A percentile compares a stretch with the other conserved stretches of the same genome.
Evolutionary conservation across 2,113 vertebrate genomes (phyloP).

Genomic region (Myiozetetes cayanensis): DNA sequence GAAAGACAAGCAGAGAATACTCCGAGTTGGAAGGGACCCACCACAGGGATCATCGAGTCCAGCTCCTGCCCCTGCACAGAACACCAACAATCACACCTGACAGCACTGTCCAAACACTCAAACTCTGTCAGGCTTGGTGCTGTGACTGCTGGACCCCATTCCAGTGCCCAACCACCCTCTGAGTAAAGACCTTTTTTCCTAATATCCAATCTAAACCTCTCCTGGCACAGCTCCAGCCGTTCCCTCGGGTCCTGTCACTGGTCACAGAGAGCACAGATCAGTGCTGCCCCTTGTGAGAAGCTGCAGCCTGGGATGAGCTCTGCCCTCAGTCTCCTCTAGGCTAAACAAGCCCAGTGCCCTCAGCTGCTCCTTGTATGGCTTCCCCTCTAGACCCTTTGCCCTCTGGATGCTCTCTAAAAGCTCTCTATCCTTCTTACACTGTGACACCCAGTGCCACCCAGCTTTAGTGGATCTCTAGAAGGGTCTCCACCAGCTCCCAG

Average conservation of each 20-base stretch:
- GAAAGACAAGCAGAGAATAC: not conserved
- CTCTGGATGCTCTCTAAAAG: not conserved
- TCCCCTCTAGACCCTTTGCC: not conserved
- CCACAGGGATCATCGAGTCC: not conserved
- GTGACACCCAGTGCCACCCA: not conserved
- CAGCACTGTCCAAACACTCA: not conserved
- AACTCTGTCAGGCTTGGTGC: not conserved
- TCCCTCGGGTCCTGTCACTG: not conserved
- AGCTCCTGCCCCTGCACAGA: not conserved
- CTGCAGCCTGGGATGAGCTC: rapidly evolving
- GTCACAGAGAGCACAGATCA: not conserved
- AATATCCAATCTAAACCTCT: not conserved
- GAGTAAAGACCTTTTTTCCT: not conserved
- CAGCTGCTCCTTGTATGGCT: not conserved
- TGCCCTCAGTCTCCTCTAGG: not conserved
- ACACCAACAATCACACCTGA: not conserved
- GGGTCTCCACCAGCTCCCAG: not conserved
- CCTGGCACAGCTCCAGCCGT: not conserved
- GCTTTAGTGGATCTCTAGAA: not conserved
- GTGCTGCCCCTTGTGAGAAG: not conserved
- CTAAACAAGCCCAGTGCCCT: not conserved
- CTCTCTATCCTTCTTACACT: not conserved
- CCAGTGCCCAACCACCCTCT: not conserved
- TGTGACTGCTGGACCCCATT: not conserved
- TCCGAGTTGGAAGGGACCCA: not conserved